These are phyloP conservation scores for Dendroctonus valens DNA, from an alignment of 1,140 invertebrate species.

Conservation along the genomic window DNA sequence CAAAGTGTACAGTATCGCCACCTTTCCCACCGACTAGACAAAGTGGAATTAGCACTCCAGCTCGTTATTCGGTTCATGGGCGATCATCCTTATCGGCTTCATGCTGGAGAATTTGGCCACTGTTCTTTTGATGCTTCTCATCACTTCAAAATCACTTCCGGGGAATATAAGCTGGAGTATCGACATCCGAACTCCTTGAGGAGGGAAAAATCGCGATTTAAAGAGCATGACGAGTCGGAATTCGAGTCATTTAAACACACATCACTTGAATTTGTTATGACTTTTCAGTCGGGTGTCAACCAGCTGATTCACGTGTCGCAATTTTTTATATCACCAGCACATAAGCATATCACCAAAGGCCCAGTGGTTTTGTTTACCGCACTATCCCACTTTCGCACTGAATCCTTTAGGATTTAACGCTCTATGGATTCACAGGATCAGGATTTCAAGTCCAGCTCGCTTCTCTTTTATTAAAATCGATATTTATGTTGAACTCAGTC, in stretches of 20 bases:
- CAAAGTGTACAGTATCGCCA: conserved; percentile 81
- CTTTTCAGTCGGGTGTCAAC: no score
- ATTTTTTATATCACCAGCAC: no score
- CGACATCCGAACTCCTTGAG: conserved; percentile 19
- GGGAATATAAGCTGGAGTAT: conserved; percentile 32
- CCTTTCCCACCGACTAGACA: conserved; percentile 67
- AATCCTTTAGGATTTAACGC: no score
- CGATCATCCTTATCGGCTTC: conserved; percentile 36
- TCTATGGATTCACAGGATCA: no score
- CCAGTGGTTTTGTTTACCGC: no score
- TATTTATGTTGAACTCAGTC: no score
- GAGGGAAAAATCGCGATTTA: conserved; percentile 17
- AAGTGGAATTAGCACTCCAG: conserved; percentile 74
- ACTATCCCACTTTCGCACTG: no score
- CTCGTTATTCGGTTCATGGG: conserved; percentile 48
- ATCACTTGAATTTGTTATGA: conserved; percentile 22
- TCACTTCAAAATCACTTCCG: conserved; percentile 42
- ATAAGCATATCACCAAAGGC: no score
- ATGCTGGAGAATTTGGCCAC: conserved; percentile 42
- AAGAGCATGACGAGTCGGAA: conserved; percentile 9
- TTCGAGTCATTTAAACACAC: conserved; percentile 1
- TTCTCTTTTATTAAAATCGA: no score
- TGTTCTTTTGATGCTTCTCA: conserved; percentile 43
- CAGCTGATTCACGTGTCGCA: no score
- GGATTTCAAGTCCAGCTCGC: no score